phyloP scores from a whole-genome alignment of 2,888 invertebrate genomes.

The Julus scanicus region DNA sequence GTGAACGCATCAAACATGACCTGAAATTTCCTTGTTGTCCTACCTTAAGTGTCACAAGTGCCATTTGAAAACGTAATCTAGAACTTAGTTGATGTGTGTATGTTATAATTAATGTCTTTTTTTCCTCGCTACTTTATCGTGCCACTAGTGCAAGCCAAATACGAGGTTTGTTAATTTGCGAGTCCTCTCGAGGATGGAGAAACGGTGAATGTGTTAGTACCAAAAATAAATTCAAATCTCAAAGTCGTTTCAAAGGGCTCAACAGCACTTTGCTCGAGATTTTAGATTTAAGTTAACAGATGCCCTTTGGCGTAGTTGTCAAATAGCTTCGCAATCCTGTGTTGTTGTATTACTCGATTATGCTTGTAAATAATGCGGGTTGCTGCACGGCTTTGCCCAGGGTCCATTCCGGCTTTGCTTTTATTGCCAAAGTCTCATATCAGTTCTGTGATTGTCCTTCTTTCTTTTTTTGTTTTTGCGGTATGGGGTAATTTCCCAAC shows the following conservation, averaged over 20 bases:
- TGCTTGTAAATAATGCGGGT: neutral
- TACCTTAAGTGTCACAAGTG: constrained; percentile 28
- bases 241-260: neutral
- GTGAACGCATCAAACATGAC: constrained; percentile 5
- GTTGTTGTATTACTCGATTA: neutral
- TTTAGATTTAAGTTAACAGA: neutral
- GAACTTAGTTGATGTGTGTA: neutral
- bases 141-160: neutral
- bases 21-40: constrained; percentile 13
- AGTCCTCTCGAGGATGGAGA: too few relatives aligned
- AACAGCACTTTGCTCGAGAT: neutral
- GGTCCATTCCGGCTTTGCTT: neutral
- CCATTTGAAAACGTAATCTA: constrained; percentile 6
- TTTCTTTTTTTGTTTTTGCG: neutral
- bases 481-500: neutral
- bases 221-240: neutral
- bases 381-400: neutral
- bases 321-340: too few relatives aligned
- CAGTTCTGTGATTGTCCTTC: neutral
- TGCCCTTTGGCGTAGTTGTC: neutral
- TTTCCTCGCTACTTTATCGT: neutral
- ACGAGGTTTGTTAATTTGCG: neutral
- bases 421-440: neutral
- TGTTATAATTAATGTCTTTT: neutral
- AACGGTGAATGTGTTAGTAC: neutral